These are phyloP conservation scores for Centroberyx gerrardi DNA, from an alignment of 2,797 vertebrate genomes.

Conservation along the genomic window DNA sequence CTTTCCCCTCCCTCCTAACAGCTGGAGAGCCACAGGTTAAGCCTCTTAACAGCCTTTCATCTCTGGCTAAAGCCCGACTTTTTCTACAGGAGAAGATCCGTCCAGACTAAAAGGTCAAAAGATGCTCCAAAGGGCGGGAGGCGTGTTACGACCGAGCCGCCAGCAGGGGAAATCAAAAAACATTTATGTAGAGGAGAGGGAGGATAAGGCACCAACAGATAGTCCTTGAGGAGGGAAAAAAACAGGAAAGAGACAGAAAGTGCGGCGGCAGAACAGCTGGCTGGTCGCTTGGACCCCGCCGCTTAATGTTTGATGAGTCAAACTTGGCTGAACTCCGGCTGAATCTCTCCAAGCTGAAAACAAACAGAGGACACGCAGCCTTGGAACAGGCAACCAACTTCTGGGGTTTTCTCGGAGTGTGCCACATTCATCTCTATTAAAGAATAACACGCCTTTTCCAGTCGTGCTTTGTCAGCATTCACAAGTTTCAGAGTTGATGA, in stretches of 20 bases:
- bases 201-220: constrained; percentile 23
- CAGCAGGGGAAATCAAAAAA: constrained; percentile 13
- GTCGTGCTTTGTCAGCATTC: constrained; percentile 40
- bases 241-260: neutral
- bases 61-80: constrained; percentile 30
- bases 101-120: constrained; percentile 66
- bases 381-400: constrained; percentile 19
- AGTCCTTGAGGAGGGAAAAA: neutral
- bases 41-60: constrained; percentile 43
- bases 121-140: constrained; percentile 52
- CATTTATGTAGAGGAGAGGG: constrained; percentile 23
- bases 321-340: constrained; percentile 55
- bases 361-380: constrained; percentile 32
- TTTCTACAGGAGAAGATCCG: constrained; percentile 48
- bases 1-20: neutral
- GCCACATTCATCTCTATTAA: constrained; percentile 32
- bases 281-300: constrained; percentile 35
- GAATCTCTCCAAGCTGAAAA: constrained; percentile 48
- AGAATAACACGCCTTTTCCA: neutral
- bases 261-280: constrained; percentile 47
- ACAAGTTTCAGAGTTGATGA: constrained; percentile 24
- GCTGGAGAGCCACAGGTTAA: constrained; percentile 40
- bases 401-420: neutral
- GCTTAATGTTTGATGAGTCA: constrained; percentile 62
- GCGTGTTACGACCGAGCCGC: constrained; percentile 32